phyloP scores from a whole-genome alignment of 2,113 vertebrate genomes.

The Ursus arctos region DNA sequence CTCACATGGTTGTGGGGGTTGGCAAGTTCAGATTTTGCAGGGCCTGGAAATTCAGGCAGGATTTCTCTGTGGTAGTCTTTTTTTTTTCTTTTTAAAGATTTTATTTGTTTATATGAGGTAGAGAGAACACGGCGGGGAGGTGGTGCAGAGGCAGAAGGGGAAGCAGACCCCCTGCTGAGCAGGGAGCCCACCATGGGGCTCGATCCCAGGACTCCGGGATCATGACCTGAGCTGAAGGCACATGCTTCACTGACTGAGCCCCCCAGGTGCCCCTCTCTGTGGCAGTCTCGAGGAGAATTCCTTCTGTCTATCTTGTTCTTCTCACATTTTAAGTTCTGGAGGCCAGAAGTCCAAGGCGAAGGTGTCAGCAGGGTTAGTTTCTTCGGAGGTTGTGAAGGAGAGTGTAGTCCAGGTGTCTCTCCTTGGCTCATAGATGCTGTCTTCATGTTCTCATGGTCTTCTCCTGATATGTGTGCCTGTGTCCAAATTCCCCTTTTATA shows the following conservation, averaged over 20 bases:
- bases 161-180: background rate
- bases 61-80: background rate
- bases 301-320: background rate
- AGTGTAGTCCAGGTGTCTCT: background rate
- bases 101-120: background rate
- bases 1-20: background rate
- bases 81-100: background rate
- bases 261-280: background rate
- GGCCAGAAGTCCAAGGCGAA: background rate
- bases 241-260: background rate
- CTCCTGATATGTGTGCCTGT: background rate
- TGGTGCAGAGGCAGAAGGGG: background rate
- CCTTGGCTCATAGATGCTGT: fast-evolving
- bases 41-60: background rate
- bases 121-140: background rate
- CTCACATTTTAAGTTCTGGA: background rate
- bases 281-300: background rate
- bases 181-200: background rate
- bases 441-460: fast-evolving
- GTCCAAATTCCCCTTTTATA: background rate
- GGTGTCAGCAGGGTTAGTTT: no score
- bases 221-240: background rate
- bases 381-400: background rate
- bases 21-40: background rate
- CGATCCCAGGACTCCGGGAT: background rate